A percentile compares a stretch with the other conserved stretches of the same genome.
These are phyloP conservation scores for Congeria kusceri DNA, from an alignment of 2,888 invertebrate genomes.

Conservation along the genomic window DNA sequence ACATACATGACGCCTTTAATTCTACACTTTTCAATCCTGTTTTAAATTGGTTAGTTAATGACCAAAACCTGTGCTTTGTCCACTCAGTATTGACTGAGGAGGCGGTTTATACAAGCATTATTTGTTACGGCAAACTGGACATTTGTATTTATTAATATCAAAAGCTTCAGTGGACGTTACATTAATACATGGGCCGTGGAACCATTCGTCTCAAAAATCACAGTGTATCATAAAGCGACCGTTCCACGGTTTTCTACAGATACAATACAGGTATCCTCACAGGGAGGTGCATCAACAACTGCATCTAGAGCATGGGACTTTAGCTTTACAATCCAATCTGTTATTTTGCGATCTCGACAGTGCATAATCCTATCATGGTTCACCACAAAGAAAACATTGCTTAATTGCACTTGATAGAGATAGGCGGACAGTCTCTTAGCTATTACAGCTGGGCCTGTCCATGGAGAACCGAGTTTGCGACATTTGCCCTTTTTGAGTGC, in stretches of 20 bases:
- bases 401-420: neutral
- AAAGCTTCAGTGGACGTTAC: neutral
- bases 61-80: no score
- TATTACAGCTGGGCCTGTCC: neutral
- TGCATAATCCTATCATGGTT: neutral
- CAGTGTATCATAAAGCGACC: neutral
- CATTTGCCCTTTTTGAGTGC: no score
- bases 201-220: neutral
- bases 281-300: neutral
- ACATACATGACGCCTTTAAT: no score
- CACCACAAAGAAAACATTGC: neutral
- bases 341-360: neutral
- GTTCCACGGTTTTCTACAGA: neutral
- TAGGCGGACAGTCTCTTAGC: neutral
- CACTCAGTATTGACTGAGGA: no score
- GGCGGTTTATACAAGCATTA: no score
- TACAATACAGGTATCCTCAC: neutral
- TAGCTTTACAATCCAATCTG: neutral
- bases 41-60: no score
- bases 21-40: no score
- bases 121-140: no score
- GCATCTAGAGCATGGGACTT: neutral
- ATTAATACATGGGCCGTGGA: no score
- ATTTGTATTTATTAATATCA: no score
- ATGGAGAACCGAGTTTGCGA: no score